Evolutionary conservation across 2,113 vertebrate genomes (phyloP), one percentile per base, ranked within the genome.

Genomic region (Taxidea taxus): DNA sequence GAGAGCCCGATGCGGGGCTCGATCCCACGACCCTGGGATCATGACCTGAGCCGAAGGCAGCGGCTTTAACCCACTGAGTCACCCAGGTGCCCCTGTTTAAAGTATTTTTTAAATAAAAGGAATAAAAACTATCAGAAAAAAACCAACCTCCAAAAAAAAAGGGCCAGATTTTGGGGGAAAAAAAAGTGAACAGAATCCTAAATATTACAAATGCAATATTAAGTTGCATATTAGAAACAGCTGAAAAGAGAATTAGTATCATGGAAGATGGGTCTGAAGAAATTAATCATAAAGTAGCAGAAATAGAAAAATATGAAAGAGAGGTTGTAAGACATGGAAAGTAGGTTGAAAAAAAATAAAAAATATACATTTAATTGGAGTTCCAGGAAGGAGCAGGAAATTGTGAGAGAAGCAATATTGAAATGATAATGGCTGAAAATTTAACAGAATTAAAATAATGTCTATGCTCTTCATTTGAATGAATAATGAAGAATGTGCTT

Each of bases 391-490:
- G 34, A 92, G 12, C 34, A 85, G 29, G 6, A 37, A 23, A 72
- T 68, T 37, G 3, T 56, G 25, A 93, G 29, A 56, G 34, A 56
- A 29, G n/a, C 11, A 95, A 86, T 62, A 89, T 0, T 87, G 27
- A 95, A 97, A 88, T 62, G 49, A 78, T n/a, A 90, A 92, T 83
- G 11, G 6, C 16, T 94, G 23, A 85, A 27, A 77, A 80, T 74
- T 89, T 64, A 85, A 66, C 23, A 89, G 70, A 86, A 91, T 87
- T 88, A 70, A 91, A 97, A 70, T 6, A 91, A 75, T 75, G 66
- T 12, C 23, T 39, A 6, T 78, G 34, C 44, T 91, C 18, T 96
- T 96, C 64, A 88, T 72, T 75, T 87, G 44, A 83, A 81, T 51
- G 15, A 51, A 51, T 51, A 51, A 51, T 51, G 51, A 51, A 51